Percentiles rank a stretch among this genome's conserved stretches.
Evolutionary conservation across 2,113 vertebrate genomes (phyloP).

Genomic region (Chroicocephalus ridibundus): DNA sequence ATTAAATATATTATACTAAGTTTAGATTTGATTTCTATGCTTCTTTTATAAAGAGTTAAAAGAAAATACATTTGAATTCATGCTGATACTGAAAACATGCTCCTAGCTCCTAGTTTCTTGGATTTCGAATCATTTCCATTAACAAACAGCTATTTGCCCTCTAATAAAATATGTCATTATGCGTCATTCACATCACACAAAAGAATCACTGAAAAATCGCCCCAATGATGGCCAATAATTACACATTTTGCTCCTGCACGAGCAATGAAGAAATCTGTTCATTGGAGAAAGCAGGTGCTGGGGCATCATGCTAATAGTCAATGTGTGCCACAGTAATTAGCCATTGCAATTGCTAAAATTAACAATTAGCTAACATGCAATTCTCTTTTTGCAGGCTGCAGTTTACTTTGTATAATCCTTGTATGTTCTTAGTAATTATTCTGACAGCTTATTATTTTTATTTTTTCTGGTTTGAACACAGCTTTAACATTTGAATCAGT

Average conservation of each 20-base stretch:
- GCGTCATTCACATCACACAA: conserved; percentile 99
- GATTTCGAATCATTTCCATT: conserved; percentile 89
- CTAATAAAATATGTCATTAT: conserved; percentile 99
- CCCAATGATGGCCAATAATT: conserved; percentile 99
- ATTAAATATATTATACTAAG: conserved; percentile 87
- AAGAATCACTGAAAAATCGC: conserved; percentile 99
- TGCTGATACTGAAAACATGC: conserved; percentile 82
- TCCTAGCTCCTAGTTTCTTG: conserved; percentile 80
- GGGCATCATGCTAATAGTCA: conserved; percentile 99
- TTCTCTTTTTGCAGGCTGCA: conserved; percentile 90
- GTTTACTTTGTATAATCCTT: conserved; percentile 95
- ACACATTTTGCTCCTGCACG: conserved; percentile 98
- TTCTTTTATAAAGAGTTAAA: conserved; percentile 84
- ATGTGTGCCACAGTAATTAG: conserved; percentile 98
- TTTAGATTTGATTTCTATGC: conserved; percentile 87
- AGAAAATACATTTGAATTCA: conserved; percentile 87
- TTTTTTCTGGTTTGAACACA: conserved; percentile 84
- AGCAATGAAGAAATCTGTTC: conserved; percentile 86
- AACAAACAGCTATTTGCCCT: conserved; percentile 95
- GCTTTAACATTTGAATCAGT: conserved; percentile 81
- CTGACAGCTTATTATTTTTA: conserved; percentile 90
- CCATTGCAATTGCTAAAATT: conserved; percentile 97
- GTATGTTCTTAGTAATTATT: conserved; percentile 89
- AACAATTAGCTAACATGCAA: conserved; percentile 99
- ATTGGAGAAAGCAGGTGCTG: conserved; percentile 97